Evolutionary conservation across 2,888 invertebrate genomes (phyloP), one percentile per base, ranked within the genome.

Genomic region (Drosophila mayaguana): DNA sequence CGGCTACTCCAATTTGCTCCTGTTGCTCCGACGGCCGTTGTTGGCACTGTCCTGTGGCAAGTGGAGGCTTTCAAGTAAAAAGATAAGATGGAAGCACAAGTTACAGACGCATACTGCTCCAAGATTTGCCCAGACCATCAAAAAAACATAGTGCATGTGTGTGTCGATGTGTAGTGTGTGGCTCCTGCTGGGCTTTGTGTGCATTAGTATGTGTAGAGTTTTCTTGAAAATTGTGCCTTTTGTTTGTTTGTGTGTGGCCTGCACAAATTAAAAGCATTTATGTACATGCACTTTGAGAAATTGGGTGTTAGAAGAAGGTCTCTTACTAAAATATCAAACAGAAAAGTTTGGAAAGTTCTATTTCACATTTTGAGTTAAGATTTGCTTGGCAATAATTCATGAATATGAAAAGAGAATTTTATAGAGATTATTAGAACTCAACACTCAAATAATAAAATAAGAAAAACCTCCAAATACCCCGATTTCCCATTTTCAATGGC

Each of bases 201-300:
- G 51, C 2, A 34, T 51, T 34, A 34, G 18, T 50, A n/a, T 59
- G 38, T 64, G 71, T 57, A 66, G 61, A 78, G 83, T 74, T 90
- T 86, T 87, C 90, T 87, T 87, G 81, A 86, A 90, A 87, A 87
- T 90, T 76, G 60, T 76, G 46, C 67, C 63, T 63, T 66, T 66
- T 78, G 61, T 75, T 72, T 72, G 62, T 40, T 36, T 72, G 72
- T 74, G 51, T 63, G 74, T 76, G 78, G 63, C 53, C 77, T 80
- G 80, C 66, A 72, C 89, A 89, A 83, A 83, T 83, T 83, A 83
- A 83, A 83, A 83, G 83, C 89, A 83, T 89, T 89, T 75, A 87
- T 87, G 59, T 77, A 66, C 75, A 57, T 66, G 57, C 59, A 59
- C 48, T 18, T 3, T 0, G 16, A 48, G 48, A 59, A 59, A 59